Conservation (phyloP, 2,797 vertebrate genomes). For the Lemur catta region DNA sequence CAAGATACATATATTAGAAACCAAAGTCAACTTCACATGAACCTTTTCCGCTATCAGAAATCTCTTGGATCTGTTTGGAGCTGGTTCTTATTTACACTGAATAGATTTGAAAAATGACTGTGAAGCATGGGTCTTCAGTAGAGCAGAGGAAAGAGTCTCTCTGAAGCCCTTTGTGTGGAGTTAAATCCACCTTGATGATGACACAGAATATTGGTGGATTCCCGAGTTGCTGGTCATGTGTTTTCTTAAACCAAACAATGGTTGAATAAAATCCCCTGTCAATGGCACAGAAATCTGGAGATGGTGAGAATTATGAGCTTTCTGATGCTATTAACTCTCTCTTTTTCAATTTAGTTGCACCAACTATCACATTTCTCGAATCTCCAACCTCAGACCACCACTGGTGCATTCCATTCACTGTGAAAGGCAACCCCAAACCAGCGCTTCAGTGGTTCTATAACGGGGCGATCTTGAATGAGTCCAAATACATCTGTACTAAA, state of each 20-base stretch:
- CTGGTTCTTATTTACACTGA: not conserved
- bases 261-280: conserved; percentile 31
- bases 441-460: conserved; percentile 90
- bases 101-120: not conserved
- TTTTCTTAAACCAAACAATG: conserved; percentile 15
- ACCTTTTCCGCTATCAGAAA: not conserved
- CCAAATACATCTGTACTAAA: conserved; percentile 91
- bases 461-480: conserved; percentile 87
- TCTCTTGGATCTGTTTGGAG: conserved; percentile 6
- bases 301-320: conserved; percentile 7
- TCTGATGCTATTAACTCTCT: conserved; percentile 80
- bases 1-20: not conserved
- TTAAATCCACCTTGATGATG: not conserved
- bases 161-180: conserved; percentile 18
- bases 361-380: conserved; percentile 94
- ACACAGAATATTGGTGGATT: conserved; percentile 31
- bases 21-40: not conserved
- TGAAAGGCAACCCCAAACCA: conserved; percentile 94
- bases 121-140: not conserved
- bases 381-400: conserved; percentile 94
- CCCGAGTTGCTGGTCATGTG: not conserved
- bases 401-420: conserved; percentile 99
- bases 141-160: not conserved
- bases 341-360: conserved; percentile 89
- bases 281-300: conserved; percentile 35